Evolutionary conservation across 2,113 vertebrate genomes (phyloP).

Genomic region (Lepus europaeus): DNA sequence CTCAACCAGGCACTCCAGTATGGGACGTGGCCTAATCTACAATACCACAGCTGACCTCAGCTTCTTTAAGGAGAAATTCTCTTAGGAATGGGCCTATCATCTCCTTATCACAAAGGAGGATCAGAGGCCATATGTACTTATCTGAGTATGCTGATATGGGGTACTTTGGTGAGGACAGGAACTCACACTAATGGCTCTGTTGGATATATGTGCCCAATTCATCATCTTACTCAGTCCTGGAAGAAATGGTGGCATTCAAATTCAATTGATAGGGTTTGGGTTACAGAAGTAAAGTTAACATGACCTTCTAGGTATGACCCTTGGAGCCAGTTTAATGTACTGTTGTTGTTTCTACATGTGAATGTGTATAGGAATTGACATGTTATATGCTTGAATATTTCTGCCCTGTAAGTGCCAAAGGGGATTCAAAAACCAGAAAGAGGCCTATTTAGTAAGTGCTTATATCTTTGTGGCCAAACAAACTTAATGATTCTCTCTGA

Average conservation of each 20-base stretch:
- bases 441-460: background rate
- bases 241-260: background rate
- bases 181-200: background rate
- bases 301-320: background rate
- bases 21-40: too few relatives aligned
- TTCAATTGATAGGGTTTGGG: background rate
- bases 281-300: background rate
- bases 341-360: background rate
- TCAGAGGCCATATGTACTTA: background rate
- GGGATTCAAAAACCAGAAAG: background rate
- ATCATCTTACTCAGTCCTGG: background rate
- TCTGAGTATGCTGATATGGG: background rate
- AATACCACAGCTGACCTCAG: background rate
- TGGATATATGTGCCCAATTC: background rate
- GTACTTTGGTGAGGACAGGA: background rate
- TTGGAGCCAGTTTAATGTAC: background rate
- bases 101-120: background rate
- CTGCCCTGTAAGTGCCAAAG: background rate
- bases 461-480: background rate
- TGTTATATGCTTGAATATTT: background rate
- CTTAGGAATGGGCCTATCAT: background rate
- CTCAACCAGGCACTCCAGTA: too few relatives aligned
- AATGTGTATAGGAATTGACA: too few relatives aligned
- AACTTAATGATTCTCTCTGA: background rate
- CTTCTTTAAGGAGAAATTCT: background rate